Evolutionary conservation across 2,888 invertebrate species (phyloP).

Genomic region (Baccha elongata): DNA sequence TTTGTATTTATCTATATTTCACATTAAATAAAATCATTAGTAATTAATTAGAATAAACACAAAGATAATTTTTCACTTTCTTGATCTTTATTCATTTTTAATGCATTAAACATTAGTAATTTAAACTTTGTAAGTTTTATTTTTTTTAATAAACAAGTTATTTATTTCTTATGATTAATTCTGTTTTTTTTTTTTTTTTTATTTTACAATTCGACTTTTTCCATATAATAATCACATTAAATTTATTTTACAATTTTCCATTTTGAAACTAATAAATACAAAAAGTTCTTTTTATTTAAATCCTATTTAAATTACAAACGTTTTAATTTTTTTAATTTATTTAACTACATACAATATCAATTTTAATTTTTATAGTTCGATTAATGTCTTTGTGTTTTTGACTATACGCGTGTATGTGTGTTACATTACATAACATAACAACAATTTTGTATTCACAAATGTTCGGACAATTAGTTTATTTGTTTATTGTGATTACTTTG

Average conservation of each 20-base stretch:
- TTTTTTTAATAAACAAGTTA: constrained; percentile 22
- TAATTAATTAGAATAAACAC: too few species aligned
- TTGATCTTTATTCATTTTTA: constrained; percentile 61
- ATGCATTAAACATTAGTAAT: constrained; percentile 63
- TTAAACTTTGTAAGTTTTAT: constrained; percentile 32
- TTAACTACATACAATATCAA: constrained; percentile 38
- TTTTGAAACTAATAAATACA: constrained; percentile 64
- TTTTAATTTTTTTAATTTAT: constrained; percentile 41
- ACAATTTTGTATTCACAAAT: not conserved
- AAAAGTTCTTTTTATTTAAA: constrained; percentile 55
- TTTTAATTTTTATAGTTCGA: not conserved
- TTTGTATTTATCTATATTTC: too few species aligned
- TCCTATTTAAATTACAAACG: constrained; percentile 49
- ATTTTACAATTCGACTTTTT: constrained; percentile 68
- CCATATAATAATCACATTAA: constrained; percentile 40
- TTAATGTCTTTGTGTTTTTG: not conserved
- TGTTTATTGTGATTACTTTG: not conserved
- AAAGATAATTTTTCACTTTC: constrained; percentile 5
- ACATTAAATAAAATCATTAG: too few species aligned
- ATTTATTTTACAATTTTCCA: constrained; percentile 59
- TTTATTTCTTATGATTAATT: not conserved
- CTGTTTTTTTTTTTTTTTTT: constrained; percentile 1
- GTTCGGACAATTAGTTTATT: not conserved
- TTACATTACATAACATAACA: not conserved
- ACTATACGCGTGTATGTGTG: not conserved